Conservation (phyloP, 30 jellyfish, hydroid and myxozoan genomes). For the Pseudorhiza aurosa region DNA sequence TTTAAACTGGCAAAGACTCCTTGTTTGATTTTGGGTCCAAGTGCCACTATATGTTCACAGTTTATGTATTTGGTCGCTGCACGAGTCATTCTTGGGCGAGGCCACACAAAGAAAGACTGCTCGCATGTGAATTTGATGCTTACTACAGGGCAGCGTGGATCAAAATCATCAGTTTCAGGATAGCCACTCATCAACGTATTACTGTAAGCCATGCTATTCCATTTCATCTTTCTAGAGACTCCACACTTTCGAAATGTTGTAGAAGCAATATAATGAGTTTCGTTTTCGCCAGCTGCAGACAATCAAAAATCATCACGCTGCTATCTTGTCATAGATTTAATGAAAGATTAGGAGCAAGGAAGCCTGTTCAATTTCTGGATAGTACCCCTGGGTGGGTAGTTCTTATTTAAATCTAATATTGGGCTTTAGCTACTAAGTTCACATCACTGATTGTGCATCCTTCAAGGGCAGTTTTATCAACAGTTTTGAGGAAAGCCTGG, state of each 20-base stretch:
- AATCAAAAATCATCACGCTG: too few relatives aligned
- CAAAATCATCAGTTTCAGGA: conserved; percentile 43
- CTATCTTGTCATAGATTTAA: too few relatives aligned
- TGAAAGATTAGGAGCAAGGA: too few relatives aligned
- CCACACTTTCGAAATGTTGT: conserved; percentile 61
- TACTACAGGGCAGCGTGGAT: conserved; percentile 63
- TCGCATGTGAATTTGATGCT: conserved; percentile 67
- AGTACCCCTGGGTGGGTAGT: too few relatives aligned
- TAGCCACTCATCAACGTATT: conserved; percentile 58
- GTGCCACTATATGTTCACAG: conserved; percentile 68
- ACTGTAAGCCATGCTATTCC: conserved; percentile 63
- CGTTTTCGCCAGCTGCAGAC: conserved; percentile 59
- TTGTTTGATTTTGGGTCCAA: conserved; percentile 61
- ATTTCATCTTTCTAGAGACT: conserved; percentile 9
- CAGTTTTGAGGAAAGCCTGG: too few relatives aligned
- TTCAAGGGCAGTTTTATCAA: too few relatives aligned
- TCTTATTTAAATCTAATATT: too few relatives aligned
- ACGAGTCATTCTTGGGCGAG: conserved; percentile 45
- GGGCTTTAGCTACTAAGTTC: too few relatives aligned
- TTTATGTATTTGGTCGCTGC: conserved; percentile 40
- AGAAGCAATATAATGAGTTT: conserved; percentile 62
- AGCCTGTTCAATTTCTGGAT: too few relatives aligned
- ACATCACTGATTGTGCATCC: too few relatives aligned
- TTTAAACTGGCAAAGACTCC: conserved; percentile 46
- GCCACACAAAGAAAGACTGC: conserved; percentile 37